Percentiles rank a stretch among this genome's conserved stretches.
Evolutionary conservation across 2,888 invertebrate genomes (phyloP).

Genomic region (Cosmopolites sordidus): DNA sequence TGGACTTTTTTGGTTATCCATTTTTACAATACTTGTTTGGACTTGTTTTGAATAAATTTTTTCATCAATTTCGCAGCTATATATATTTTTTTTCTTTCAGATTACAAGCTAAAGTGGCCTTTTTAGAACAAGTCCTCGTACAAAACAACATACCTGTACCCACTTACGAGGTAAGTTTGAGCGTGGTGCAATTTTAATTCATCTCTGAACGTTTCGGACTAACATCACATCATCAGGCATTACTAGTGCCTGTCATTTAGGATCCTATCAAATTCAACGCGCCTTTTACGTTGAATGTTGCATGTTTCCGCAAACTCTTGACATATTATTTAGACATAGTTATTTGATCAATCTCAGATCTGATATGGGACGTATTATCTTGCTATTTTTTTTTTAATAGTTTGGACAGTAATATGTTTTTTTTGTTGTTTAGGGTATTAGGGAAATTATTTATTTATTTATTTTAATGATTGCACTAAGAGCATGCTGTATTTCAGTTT

Average conservation of each 20-base stretch:
- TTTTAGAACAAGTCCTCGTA: slow-evolving; percentile 44
- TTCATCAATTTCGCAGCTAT: no score
- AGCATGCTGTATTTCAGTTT: slow-evolving; percentile 33
- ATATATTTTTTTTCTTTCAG: no score
- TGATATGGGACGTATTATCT: background rate
- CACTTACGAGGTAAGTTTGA: slow-evolving; percentile 37
- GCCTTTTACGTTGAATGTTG: no score
- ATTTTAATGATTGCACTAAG: slow-evolving; percentile 41
- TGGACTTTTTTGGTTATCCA: no score
- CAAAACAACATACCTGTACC: slow-evolving; percentile 43
- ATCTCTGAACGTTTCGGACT: slow-evolving; percentile 4
- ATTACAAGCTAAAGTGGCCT: slow-evolving; percentile 44
- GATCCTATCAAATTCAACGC: no score
- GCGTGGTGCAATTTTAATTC: background rate
- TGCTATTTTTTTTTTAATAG: background rate
- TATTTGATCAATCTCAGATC: no score
- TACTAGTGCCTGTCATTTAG: background rate
- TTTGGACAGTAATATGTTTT: background rate
- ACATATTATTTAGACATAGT: no score
- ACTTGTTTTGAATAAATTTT: no score
- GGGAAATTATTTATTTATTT: slow-evolving; percentile 28
- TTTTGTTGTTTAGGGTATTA: slow-evolving; percentile 7
- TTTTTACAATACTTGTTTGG: no score
- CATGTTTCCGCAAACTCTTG: no score
- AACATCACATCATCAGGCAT: slow-evolving; percentile 2